A percentile compares a stretch with the other conserved stretches of the same genome.
Conservation (phyloP, 2,888 invertebrate species). For the Drosophila sordidula region DNA sequence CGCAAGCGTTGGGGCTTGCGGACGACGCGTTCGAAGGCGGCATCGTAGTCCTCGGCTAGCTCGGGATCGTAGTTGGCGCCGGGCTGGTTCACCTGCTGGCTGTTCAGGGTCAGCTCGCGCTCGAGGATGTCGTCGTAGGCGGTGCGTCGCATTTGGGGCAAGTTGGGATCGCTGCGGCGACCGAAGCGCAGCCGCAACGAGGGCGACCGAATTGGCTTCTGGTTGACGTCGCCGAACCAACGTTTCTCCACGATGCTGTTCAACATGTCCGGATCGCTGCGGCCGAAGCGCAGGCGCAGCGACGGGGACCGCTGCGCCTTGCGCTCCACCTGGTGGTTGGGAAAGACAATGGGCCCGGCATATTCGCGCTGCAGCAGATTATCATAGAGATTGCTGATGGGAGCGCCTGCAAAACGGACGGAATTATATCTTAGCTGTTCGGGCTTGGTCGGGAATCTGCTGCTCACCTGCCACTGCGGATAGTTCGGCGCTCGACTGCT, state of each 20-base stretch:
- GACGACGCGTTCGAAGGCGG: constrained; percentile 61
- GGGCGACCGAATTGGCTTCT: constrained; percentile 90
- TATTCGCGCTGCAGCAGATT: constrained; percentile 84
- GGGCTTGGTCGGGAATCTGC: neutral
- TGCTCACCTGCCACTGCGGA: constrained; percentile 17
- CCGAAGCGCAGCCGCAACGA: constrained; percentile 92
- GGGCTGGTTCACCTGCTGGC: constrained; percentile 42
- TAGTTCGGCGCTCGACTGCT: constrained; percentile 60
- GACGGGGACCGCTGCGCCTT: constrained; percentile 92
- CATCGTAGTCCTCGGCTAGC: constrained; percentile 58
- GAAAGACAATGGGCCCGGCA: constrained; percentile 84
- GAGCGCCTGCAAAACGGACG: constrained; percentile 45
- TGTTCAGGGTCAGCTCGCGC: constrained; percentile 68
- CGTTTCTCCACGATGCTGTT: constrained; percentile 80
- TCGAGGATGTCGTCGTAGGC: constrained; percentile 72
- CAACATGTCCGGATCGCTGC: constrained; percentile 88
- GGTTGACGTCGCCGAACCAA: constrained; percentile 87
- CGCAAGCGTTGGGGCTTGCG: constrained; percentile 80
- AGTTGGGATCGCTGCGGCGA: constrained; percentile 89
- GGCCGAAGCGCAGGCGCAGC: constrained; percentile 91
- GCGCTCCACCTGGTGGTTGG: constrained; percentile 89
- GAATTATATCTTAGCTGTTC: neutral
- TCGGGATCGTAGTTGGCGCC: constrained; percentile 36
- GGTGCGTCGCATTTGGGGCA: constrained; percentile 82
- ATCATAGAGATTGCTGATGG: constrained; percentile 83